phyloP scores from a whole-genome alignment of 2,113 vertebrate genomes.

The Lamprologus callipterus region DNA sequence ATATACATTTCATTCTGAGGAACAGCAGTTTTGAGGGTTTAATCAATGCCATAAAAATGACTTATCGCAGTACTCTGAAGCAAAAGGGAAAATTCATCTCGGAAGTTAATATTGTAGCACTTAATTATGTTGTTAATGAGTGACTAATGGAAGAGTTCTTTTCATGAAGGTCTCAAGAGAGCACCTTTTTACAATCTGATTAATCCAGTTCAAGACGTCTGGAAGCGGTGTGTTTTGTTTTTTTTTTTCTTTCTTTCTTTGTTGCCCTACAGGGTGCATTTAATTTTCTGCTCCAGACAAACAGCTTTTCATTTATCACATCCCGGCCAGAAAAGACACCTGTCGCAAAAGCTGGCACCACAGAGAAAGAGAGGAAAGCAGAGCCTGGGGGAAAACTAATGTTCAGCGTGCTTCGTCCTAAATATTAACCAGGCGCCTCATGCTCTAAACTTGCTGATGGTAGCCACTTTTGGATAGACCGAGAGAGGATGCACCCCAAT shows the following conservation, averaged over 20 bases:
- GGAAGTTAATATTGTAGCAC: not conserved
- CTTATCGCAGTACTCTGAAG: not conserved
- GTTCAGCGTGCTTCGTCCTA: conserved; percentile 37
- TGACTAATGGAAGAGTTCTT: conserved; percentile 7
- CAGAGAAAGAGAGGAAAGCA: conserved; percentile 11
- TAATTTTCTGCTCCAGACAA: conserved; percentile 49
- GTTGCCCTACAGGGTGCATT: conserved; percentile 32
- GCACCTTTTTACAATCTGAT: conserved; percentile 34
- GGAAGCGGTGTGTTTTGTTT: not conserved
- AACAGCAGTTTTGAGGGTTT: not conserved
- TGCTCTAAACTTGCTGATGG: conserved; percentile 53
- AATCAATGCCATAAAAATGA: not conserved
- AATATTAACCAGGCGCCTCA: conserved; percentile 52
- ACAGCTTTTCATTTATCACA: conserved; percentile 62
- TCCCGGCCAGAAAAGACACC: conserved; percentile 46
- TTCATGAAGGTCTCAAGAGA: conserved; percentile 28
- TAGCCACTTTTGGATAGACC: conserved; percentile 19
- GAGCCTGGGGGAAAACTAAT: conserved; percentile 50
- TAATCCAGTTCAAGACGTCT: conserved; percentile 37
- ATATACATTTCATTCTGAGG: not conserved
- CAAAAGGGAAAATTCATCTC: not conserved
- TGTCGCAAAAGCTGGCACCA: conserved; percentile 45
- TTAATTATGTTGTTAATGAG: conserved; percentile 27
- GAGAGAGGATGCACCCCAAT: conserved; percentile 37
- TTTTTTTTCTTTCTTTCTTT: conserved; percentile 24